Evolutionary conservation across 2,888 invertebrate genomes (phyloP).

Genomic region (Lagria hirta): DNA sequence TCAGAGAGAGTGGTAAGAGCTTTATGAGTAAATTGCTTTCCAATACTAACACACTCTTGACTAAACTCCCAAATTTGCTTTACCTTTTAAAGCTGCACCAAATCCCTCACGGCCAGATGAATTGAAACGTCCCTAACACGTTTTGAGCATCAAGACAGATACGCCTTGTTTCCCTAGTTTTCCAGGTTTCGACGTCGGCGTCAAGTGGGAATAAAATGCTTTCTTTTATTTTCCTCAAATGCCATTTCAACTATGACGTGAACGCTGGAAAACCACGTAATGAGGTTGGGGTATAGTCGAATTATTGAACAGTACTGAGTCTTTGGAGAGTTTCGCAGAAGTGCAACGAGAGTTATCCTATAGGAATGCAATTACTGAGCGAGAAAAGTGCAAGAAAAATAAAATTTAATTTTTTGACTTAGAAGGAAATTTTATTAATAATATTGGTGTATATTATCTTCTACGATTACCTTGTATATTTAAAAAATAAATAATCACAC

Average conservation of each 20-base stretch:
- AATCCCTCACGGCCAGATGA: conserved; percentile 19
- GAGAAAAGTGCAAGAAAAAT: too few relatives aligned
- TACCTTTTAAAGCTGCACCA: conserved; percentile 20
- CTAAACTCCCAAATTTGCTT: conserved; percentile 19
- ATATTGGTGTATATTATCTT: too few relatives aligned
- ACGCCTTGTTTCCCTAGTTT: conserved; percentile 13
- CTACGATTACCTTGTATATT: too few relatives aligned
- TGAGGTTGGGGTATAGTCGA: conserved; percentile 13
- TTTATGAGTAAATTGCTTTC: too few relatives aligned
- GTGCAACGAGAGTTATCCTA: too few relatives aligned
- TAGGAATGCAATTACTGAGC: too few relatives aligned
- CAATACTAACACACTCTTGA: too few relatives aligned
- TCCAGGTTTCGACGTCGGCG: conserved; percentile 18
- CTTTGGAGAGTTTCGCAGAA: too few relatives aligned
- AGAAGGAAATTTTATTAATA: too few relatives aligned
- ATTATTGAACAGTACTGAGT: conserved; percentile 16
- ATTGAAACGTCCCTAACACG: conserved; percentile 6
- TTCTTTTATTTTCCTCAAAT: conserved; percentile 23
- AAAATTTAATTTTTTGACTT: too few relatives aligned
- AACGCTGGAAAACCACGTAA: conserved; percentile 19
- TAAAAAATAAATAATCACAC: too few relatives aligned
- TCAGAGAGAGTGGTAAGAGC: too few relatives aligned
- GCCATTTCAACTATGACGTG: conserved; percentile 16
- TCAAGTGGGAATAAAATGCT: conserved; percentile 25
- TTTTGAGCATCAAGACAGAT: conserved; percentile 8